Evolutionary conservation across 2,113 vertebrate genomes (phyloP).

Genomic region (Gobius niger): DNA sequence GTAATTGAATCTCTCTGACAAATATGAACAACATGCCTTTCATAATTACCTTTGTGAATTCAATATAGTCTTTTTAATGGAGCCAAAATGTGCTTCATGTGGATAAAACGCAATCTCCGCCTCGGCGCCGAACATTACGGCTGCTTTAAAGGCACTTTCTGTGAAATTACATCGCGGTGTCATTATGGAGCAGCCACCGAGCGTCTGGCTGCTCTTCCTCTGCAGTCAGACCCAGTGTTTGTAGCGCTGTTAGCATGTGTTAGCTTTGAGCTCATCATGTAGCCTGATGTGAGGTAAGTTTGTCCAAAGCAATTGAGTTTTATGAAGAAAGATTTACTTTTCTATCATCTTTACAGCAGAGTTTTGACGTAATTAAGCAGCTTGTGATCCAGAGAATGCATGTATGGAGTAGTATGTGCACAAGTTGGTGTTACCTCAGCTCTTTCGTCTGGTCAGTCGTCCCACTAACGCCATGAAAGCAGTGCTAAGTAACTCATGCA

Average conservation of each 20-base stretch:
- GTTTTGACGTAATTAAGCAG: too few species aligned
- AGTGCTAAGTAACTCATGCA: too few species aligned
- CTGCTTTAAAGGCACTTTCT: background rate
- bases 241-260: background rate
- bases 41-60: slow-evolving; percentile 31
- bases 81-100: slow-evolving; percentile 6
- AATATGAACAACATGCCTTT: slow-evolving; percentile 29
- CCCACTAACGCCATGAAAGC: too few species aligned
- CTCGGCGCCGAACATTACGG: background rate
- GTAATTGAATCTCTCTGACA: slow-evolving; percentile 18
- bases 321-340: too few species aligned
- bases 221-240: background rate
- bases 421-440: too few species aligned
- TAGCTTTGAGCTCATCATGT: too few species aligned
- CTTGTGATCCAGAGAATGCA: too few species aligned
- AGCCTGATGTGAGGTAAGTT: too few species aligned
- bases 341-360: too few species aligned
- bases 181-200: background rate
- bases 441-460: too few species aligned
- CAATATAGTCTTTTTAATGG: slow-evolving; percentile 20
- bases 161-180: background rate
- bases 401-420: too few species aligned
- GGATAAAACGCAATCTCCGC: background rate
- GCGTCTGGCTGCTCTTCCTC: background rate
- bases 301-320: too few species aligned